Evolutionary conservation across 2,888 invertebrate genomes (phyloP).

Genomic region (Dorcus parallelipipedus): DNA sequence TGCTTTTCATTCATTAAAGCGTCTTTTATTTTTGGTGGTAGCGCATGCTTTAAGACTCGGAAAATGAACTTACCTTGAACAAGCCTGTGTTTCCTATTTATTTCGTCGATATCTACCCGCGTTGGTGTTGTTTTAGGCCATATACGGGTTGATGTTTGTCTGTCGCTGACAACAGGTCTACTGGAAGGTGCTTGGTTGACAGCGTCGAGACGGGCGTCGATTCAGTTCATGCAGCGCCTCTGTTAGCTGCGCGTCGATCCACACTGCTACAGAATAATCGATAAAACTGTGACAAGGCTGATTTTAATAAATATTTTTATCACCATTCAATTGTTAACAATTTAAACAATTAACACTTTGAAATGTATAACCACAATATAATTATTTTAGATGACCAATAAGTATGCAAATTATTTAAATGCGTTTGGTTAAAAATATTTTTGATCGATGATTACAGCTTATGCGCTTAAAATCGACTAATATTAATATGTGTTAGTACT

Average conservation of each 20-base stretch:
- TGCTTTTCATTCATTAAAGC: too few relatives aligned
- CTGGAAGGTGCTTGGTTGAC: constrained; percentile 20
- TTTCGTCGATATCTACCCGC: not conserved
- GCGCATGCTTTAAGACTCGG: too few relatives aligned
- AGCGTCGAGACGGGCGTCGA: constrained; percentile 27
- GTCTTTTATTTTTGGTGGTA: too few relatives aligned
- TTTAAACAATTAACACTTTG: too few relatives aligned
- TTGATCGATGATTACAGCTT: too few relatives aligned
- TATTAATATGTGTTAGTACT: too few relatives aligned
- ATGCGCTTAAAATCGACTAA: too few relatives aligned
- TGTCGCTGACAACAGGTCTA: constrained; percentile 29
- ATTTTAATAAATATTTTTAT: not conserved
- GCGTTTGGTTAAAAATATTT: too few relatives aligned
- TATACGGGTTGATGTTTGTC: constrained; percentile 21
- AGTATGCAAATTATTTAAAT: too few relatives aligned
- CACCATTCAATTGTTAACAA: too few relatives aligned
- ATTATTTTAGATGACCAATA: too few relatives aligned
- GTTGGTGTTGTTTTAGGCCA: constrained; percentile 18
- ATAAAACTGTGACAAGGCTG: not conserved
- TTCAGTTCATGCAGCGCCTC: constrained; percentile 20
- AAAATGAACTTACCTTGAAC: not conserved
- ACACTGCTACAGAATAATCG: not conserved
- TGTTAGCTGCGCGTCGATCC: constrained; percentile 2
- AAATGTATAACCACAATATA: too few relatives aligned
- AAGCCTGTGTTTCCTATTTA: constrained; percentile 1